Conservation (phyloP, 2,113 vertebrate genomes). For the Nansenia antarctica region DNA sequence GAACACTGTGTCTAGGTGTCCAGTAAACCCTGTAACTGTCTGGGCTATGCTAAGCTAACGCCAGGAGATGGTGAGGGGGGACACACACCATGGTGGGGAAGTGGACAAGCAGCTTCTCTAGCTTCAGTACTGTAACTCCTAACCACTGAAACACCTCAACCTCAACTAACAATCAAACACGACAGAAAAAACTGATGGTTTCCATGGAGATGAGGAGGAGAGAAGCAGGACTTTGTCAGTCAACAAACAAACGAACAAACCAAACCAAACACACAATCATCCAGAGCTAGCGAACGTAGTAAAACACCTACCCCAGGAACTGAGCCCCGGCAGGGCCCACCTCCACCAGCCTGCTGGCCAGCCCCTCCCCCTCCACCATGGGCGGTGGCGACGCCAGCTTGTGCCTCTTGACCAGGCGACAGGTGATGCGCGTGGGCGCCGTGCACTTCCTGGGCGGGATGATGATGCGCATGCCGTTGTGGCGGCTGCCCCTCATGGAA, state of each 20-base stretch:
- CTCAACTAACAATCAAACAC: constrained; percentile 49
- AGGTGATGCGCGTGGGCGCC: constrained; percentile 95
- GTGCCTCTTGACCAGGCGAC: constrained; percentile 94
- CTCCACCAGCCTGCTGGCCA: constrained; percentile 95
- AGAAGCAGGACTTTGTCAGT: constrained; percentile 53
- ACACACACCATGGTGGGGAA: too few species aligned
- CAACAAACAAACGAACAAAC: constrained; percentile 30
- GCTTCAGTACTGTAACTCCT: not conserved
- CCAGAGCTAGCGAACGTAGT: too few species aligned
- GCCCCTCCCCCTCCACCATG: constrained; percentile 98
- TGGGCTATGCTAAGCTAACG: too few species aligned
- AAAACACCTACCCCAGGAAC: constrained; percentile 89
- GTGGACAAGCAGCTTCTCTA: not conserved
- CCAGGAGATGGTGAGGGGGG: too few species aligned
- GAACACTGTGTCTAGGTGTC: too few species aligned
- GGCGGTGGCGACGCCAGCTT: constrained; percentile 95
- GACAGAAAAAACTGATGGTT: constrained; percentile 51
- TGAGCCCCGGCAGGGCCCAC: constrained; percentile 97
- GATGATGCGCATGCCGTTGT: constrained; percentile 97
- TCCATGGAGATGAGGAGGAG: constrained; percentile 56
- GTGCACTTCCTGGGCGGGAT: constrained; percentile 98
- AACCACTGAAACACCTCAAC: constrained; percentile 26
- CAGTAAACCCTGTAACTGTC: not conserved
- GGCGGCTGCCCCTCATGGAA: constrained; percentile 97
- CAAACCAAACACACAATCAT: not conserved